phyloP scores from a whole-genome alignment of 2,797 vertebrate genomes.

The Fundulus diaphanus region DNA sequence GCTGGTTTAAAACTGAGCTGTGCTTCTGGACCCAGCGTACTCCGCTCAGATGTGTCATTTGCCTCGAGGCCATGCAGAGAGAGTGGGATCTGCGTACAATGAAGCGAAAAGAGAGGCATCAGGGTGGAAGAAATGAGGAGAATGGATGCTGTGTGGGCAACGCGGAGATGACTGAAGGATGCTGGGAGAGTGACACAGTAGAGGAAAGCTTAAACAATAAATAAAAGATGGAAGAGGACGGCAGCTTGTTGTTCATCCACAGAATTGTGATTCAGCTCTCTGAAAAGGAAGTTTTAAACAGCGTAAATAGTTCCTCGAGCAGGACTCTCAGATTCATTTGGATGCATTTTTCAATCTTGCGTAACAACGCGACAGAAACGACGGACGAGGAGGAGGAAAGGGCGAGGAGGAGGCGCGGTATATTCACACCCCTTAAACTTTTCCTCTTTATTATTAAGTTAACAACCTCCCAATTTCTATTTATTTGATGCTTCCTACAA shows the following conservation, averaged over 20 bases:
- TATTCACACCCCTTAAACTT: background rate
- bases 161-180: constrained; percentile 46
- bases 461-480: background rate
- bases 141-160: constrained; percentile 58
- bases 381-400: background rate
- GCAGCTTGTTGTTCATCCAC: constrained; percentile 33
- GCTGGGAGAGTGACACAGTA: constrained; percentile 27
- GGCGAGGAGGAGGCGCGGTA: background rate
- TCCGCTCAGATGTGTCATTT: constrained; percentile 52
- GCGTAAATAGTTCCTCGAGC: constrained; percentile 5
- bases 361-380: background rate
- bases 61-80: constrained; percentile 53
- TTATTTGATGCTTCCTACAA: background rate
- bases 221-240: constrained; percentile 18
- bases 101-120: constrained; percentile 46
- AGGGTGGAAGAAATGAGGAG: constrained; percentile 41
- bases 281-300: constrained; percentile 19
- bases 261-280: constrained; percentile 41
- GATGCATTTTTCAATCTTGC: background rate
- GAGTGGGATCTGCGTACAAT: constrained; percentile 57
- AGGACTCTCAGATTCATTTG: background rate
- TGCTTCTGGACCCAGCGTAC: constrained; percentile 30
- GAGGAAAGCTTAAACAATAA: constrained; percentile 16
- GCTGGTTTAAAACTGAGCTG: constrained; percentile 37
- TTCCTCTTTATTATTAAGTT: background rate